Evolutionary conservation across 2,113 vertebrate species (phyloP), one percentile per base, ranked within the genome.

Genomic region (Saccopteryx leptura): DNA sequence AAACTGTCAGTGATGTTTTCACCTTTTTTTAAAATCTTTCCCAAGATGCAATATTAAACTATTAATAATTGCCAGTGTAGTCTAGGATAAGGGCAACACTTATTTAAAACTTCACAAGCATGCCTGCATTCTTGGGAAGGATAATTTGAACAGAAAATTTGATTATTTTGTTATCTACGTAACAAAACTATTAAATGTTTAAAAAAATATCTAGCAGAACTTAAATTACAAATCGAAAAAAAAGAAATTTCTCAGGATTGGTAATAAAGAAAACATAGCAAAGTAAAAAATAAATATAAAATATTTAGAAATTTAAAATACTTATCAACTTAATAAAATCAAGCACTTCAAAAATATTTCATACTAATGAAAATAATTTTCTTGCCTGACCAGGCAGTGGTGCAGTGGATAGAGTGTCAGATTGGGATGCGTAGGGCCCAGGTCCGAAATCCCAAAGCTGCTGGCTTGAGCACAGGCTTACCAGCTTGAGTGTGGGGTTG

Each of bases 31-130:
- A 99, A 99, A 99, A 99, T 99, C 99, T 99, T 98, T 98, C 98
- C 99, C 98, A 97, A 98, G 97, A 99, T 99, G 98, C 98, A 99
- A 99, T 99, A 99, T 99, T 99, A 99, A 99, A 98, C 98, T 97
- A 98, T 98, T 98, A 98, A 98, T 97, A 98, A 98, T 98, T 98
- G 98, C 97, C 96, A 97, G 98, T 95, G 88, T 95, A 97, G 97
- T 98, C 96, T 96, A 97, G 96, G 96, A 97, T 97, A 97, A 98
- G 85, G 95, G 90, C 97, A 97, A 97, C 96, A 98, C 98, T 98
- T 98, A 98, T 98, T 98, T 99, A 98, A 99, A 99, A 98, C 98
- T 98, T 75, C 95, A 96, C 96, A 98, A 98, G 98, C 95, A 98
- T 98, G 98, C 96, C 96, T 98, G 98, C 98, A 98, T 98, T 99